Evolutionary conservation across 2,888 invertebrate genomes (phyloP), one percentile per base, ranked within the genome.

Genomic region (Dryocosmus kuriphilus): DNA sequence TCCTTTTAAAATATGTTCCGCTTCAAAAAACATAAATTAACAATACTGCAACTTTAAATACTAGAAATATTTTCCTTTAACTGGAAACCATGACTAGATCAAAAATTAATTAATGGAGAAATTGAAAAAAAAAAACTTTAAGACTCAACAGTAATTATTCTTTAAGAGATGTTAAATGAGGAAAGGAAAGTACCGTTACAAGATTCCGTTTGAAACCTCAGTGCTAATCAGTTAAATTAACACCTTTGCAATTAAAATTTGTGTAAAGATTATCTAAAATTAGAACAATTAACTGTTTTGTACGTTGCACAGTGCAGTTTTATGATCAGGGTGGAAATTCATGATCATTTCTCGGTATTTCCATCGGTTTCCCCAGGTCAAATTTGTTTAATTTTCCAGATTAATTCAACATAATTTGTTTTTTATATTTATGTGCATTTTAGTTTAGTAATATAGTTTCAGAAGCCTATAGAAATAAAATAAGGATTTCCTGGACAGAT

Each of bases 141-240:
- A 57, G 7, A 51, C n/a, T 51, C 19, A 51, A 24, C 24, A 57
- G 11, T 22, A 14, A 57, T 57, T 57, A 24, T 24, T 57, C 14
- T 24, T 24, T 57, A 57, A 57, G 24, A 11, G 24, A 57, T 57
- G 57, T 57, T 57, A 27, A 57, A 51, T n/a, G 9, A 8, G n/a
- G n/a, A n/a, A 51, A n/a, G n/a, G 5, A 57, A 27, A 14, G 4
- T 57, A 27, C 57, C 57, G 57, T 57, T 57, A 22, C 57, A 24
- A 57, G 57, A 24, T 57, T 4, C 24, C 11, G 14, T 27, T 57
- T 24, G 14, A 57, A 8, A 57, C 27, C 57, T 71, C n/a, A 1
- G 14, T 71, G 71, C 30, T 71, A 51, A 71, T 71, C 71, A 46
- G 46, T 51, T 71, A 27, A 67, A 71, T 71, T 71, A 51, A 9